phyloP scores from a whole-genome alignment of 2,113 vertebrate species.

The Oncorhynchus gorbuscha region DNA sequence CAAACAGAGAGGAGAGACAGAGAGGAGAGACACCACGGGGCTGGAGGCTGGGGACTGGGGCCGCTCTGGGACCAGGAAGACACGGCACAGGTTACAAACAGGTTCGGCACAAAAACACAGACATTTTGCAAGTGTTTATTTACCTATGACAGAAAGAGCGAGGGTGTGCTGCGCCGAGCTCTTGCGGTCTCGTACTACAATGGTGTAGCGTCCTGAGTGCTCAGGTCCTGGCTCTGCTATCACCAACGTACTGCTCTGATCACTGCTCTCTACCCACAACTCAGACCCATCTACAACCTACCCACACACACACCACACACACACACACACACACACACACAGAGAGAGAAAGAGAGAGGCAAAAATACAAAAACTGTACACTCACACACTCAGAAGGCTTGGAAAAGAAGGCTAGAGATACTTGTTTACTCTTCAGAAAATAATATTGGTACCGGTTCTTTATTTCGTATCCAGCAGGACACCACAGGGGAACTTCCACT shows the following conservation, averaged over 20 bases:
- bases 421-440: not conserved
- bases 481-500: conserved; percentile 65
- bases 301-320: too few species aligned
- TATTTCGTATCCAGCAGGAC: conserved; percentile 77
- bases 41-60: conserved; percentile 74
- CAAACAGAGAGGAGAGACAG: conserved; percentile 44
- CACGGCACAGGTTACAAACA: not conserved
- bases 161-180: conserved; percentile 68
- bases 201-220: conserved; percentile 70
- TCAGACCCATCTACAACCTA: conserved; percentile 65
- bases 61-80: conserved; percentile 57
- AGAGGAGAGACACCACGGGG: conserved; percentile 62
- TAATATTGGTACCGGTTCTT: conserved; percentile 64
- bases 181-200: conserved; percentile 66
- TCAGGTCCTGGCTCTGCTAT: conserved; percentile 60
- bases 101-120: not conserved
- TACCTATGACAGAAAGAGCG: conserved; percentile 75
- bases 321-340: too few species aligned
- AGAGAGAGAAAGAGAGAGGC: not conserved
- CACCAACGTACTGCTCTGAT: conserved; percentile 64
- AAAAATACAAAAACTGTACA: conserved; percentile 1
- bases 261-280: conserved; percentile 59
- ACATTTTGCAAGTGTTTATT: not conserved
- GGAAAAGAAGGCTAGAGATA: not conserved
- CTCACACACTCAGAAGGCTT: not conserved